Evolutionary conservation across 92 coral and sea anemone species (phyloP), one percentile per base, ranked within the genome.

Genomic region (Epizoanthus fatuus): DNA sequence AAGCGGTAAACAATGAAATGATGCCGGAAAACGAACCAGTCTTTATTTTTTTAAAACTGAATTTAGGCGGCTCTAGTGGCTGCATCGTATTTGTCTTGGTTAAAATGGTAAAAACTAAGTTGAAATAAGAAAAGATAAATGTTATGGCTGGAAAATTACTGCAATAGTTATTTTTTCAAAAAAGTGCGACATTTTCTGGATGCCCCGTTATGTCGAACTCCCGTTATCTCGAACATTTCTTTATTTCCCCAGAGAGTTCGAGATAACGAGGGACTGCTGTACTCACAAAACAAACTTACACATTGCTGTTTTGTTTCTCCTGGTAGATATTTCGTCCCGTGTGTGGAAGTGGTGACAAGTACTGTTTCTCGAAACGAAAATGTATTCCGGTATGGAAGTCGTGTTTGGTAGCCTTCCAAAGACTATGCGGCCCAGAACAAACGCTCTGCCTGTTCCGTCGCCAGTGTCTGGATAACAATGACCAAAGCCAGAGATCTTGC

Each of bases 361-460:
- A 89, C 74, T 94, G 98, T 53, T 84, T 76, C 4, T 92, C 95
- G 6, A 85, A 76, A 69, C 89, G 89, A 82, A 86, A 93, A 37
- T 94, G 98, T 29, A 29, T 89, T 59, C 15, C 87, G 9, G 38
- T 72, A 13, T 75, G 85, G 12, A 65, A 84, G 49, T n/a, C 74
- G 15, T 89, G 97, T 67, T 17, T 52, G 11, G 81, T 84, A 2
- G 47, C 56, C 15, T 75, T 72, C 38, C 90, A 87, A 83, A 74
- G 87, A 25, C 79, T 20, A 11, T 93, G 93, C 79, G 63, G 75
- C 37, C 86, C 84, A 3, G 62, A 57, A 55, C 91, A 93, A 70
- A 80, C 85, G 0, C 79, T 87, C 62, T 90, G 96, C 83, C 69
- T 96, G 62, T 71, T 81, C 83, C 94, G 90, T 22, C 74, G 94